A percentile compares a stretch with the other conserved stretches of the same genome.
These are phyloP conservation scores for Pantherophis vulpinus DNA, from an alignment of 2,797 vertebrate genomes.

Conservation along the genomic window DNA sequence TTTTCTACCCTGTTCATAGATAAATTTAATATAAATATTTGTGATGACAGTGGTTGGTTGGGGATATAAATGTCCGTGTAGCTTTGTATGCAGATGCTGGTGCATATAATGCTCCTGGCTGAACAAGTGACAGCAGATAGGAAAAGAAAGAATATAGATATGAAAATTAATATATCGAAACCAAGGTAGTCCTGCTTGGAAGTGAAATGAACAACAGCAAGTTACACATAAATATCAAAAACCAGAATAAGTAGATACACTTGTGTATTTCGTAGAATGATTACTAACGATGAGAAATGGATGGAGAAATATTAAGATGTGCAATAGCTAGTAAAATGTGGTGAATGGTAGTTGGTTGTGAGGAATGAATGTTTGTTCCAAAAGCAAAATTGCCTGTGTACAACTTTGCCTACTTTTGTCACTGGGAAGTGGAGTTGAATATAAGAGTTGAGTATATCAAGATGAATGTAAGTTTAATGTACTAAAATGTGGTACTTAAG, in stretches of 20 bases:
- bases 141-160: background rate
- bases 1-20: background rate
- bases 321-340: background rate
- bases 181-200: background rate
- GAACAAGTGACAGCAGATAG: background rate
- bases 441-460: background rate
- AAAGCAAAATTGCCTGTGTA: background rate
- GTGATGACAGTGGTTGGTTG: background rate
- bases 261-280: background rate
- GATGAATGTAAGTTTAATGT: background rate
- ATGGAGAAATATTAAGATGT: background rate
- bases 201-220: background rate
- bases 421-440: background rate
- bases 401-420: background rate
- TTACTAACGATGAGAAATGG: background rate
- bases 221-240: background rate
- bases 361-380: background rate
- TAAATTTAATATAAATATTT: background rate
- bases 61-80: background rate
- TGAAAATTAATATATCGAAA: background rate
- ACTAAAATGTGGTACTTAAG: background rate
- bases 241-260: background rate
- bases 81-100: too few relatives aligned
- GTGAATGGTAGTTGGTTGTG: background rate
- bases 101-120: background rate